Percentiles rank a stretch among this genome's conserved stretches.
Conservation (phyloP, 2,888 invertebrate genomes). For the Archaeoteleia sp. region DNA sequence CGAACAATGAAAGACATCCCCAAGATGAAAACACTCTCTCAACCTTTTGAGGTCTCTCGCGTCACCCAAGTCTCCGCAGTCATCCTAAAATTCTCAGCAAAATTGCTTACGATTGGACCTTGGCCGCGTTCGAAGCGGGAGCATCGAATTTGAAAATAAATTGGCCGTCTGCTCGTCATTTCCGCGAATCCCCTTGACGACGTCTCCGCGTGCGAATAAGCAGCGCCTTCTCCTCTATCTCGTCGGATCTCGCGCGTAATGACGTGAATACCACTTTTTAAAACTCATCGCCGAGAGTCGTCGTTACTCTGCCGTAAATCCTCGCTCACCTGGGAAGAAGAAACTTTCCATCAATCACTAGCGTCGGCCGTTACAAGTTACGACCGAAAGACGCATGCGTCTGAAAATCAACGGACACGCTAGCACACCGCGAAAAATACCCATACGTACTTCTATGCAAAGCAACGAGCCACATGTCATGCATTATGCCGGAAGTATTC, state of each 20-base stretch:
- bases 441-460: slow-evolving; percentile 17
- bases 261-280: slow-evolving; percentile 60
- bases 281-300: slow-evolving; percentile 55
- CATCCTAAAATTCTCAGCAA: too few relatives aligned
- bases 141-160: slow-evolving; percentile 2
- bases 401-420: slow-evolving; percentile 17
- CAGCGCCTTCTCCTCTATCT: slow-evolving; percentile 58
- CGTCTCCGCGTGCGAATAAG: slow-evolving; percentile 16
- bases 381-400: slow-evolving; percentile 20
- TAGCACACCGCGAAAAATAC: slow-evolving; percentile 13
- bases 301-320: slow-evolving; percentile 66
- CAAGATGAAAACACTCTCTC: too few relatives aligned
- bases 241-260: slow-evolving; percentile 61
- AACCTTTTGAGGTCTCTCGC: too few relatives aligned
- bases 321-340: slow-evolving; percentile 61
- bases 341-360: slow-evolving; percentile 63
- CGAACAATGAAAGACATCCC: too few relatives aligned
- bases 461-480: slow-evolving; percentile 24
- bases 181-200: slow-evolving; percentile 28
- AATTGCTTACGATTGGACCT: too few relatives aligned
- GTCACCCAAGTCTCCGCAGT: too few relatives aligned
- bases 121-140: too few relatives aligned
- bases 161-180: slow-evolving; percentile 15
- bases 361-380: slow-evolving; percentile 33
- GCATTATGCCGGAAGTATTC: slow-evolving; percentile 18